A percentile compares a stretch with the other conserved stretches of the same genome.
These are phyloP conservation scores for Apodemia zela DNA, from an alignment of 2,888 invertebrate species.

Conservation along the genomic window DNA sequence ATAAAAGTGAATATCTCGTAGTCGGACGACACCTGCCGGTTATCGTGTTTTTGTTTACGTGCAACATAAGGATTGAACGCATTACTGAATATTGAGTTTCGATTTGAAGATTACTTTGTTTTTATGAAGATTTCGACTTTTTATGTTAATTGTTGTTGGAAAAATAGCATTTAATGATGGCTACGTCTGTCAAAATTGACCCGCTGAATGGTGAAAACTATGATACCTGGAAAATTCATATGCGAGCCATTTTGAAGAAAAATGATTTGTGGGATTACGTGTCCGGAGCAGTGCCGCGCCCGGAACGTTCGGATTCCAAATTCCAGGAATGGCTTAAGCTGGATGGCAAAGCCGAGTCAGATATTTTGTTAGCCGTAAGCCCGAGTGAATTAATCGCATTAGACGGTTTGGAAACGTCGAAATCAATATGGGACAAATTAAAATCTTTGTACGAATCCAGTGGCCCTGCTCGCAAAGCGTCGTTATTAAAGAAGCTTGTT, in stretches of 20 bases:
- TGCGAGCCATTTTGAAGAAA: slow-evolving; percentile 32
- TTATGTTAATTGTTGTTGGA: background rate
- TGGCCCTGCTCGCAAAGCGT: slow-evolving; percentile 27
- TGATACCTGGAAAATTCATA: slow-evolving; percentile 33
- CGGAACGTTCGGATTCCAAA: slow-evolving; percentile 15
- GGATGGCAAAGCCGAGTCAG: slow-evolving; percentile 18
- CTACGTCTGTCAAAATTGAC: background rate
- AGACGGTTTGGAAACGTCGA: slow-evolving; percentile 25
- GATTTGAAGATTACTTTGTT: background rate
- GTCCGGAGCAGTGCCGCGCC: slow-evolving; percentile 20
- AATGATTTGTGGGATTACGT: slow-evolving; percentile 32
- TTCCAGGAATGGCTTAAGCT: slow-evolving; percentile 9
- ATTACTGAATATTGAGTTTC: background rate
- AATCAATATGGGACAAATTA: slow-evolving; percentile 26
- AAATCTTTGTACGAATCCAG: slow-evolving; percentile 26
- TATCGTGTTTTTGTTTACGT: background rate
- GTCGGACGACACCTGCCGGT: background rate
- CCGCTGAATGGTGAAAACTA: slow-evolving; percentile 23
- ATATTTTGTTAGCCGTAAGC: slow-evolving; percentile 23
- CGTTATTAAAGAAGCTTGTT: slow-evolving; percentile 27
- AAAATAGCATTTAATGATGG: background rate
- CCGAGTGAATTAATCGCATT: slow-evolving; percentile 21
- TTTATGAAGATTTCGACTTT: background rate
- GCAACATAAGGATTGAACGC: background rate
- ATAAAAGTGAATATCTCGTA: background rate